Base-by-base conservation (phyloP, 2,113 vertebrate genomes). In the Sinocyclocheilus maitianheensis region DNA sequence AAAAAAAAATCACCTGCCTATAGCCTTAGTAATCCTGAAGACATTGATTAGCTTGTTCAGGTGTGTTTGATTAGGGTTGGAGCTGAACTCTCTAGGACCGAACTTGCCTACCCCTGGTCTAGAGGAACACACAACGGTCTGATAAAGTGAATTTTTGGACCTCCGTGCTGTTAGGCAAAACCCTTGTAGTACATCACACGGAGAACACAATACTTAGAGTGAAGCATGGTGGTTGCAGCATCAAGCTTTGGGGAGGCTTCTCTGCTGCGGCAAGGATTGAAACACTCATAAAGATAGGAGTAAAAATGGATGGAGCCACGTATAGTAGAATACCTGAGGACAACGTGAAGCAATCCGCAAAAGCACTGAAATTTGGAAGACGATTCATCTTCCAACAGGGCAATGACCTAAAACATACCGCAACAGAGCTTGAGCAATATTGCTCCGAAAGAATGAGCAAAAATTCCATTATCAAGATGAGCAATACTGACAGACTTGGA, bases 351-450 rank as follows among this genome's bases (percentile, higher is more conserved):
- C 76, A 79, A 79, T 79, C 53, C 51, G 34, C 18, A 12, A 60
- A 79, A 79, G 77, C 77, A 40, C 77, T 60, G 34, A 37, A 62
- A 79, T 79, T 79, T 79, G 20, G 77, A 79, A 79, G 53, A 79
- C 11, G 18, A 79, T 79, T 40, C 77, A 60, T 79, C 77, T 79
- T 79, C 55, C 77, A 79, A n/a, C 77, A 79, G 51, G 75, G n/a
- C 48, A 55, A 77, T 58, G 76, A 77, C 51, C 76, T 77, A 77
- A 77, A 77, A 58, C 77, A 79, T 62, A 60, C 20, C 4, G 26
- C 53, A 58, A 79, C 51, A 60, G 51, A 79, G 77, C 30, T 79
- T 79, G 26, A 53, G 53, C 18, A 53, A 60, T 79, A 79, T 22
- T 22, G 18, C 53, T 79, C 11, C 1, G 30, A 60, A 60, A 74